phyloP scores from a whole-genome alignment of 2,113 vertebrate species.

The Sterrhoptilus dennistouni region DNA sequence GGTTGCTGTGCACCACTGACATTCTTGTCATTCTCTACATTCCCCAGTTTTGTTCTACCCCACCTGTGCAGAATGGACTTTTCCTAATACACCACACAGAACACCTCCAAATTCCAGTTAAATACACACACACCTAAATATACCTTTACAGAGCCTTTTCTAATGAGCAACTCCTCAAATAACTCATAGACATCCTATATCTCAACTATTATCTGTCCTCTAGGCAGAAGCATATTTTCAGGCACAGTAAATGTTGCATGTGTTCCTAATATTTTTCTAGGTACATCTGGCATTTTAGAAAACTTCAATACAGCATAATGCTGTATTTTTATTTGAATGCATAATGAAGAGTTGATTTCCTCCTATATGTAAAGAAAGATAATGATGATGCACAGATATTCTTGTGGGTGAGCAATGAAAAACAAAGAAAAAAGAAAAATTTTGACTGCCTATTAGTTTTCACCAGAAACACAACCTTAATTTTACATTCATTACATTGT shows the following conservation, averaged over 20 bases:
- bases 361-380: not conserved
- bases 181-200: not conserved
- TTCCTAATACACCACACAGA: not conserved
- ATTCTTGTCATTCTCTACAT: not conserved
- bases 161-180: not conserved
- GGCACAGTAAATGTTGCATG: not conserved
- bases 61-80: not conserved
- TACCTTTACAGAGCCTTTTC: not conserved
- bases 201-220: not conserved
- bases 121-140: not conserved
- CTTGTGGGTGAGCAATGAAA: not conserved
- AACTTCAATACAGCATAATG: not conserved
- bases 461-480: conserved; percentile 12
- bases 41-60: not conserved
- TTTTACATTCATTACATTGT: conserved; percentile 37
- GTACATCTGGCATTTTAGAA: not conserved
- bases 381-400: not conserved
- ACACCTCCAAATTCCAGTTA: not conserved
- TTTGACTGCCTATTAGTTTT: not conserved
- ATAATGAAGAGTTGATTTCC: not conserved
- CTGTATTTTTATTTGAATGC: not conserved
- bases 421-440: not conserved
- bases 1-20: not conserved
- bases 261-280: not conserved
- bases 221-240: not conserved